Evolutionary conservation across 2,797 vertebrate species (phyloP).

Genomic region (Smutsia gigantea): DNA sequence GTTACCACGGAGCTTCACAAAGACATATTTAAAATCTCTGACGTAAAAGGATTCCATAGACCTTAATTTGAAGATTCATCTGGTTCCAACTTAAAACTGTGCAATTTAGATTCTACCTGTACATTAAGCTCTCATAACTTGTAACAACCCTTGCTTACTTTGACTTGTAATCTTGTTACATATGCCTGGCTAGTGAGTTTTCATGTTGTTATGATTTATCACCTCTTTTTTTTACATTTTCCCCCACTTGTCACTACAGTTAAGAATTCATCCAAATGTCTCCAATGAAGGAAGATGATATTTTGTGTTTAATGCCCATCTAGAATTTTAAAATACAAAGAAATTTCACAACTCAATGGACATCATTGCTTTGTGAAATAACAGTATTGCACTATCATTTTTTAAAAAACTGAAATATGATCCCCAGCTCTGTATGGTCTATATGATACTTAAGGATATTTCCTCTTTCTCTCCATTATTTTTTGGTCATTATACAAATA

Average conservation of each 20-base stretch:
- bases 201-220: not conserved
- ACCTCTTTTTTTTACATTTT: not conserved
- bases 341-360: not conserved
- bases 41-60: not conserved
- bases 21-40: not conserved
- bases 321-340: not conserved
- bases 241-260: not conserved
- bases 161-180: constrained; percentile 13
- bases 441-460: not conserved
- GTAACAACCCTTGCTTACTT: constrained; percentile 27
- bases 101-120: constrained; percentile 47
- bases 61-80: constrained; percentile 6
- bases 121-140: not conserved
- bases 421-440: not conserved
- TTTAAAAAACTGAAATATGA: not conserved
- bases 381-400: not conserved
- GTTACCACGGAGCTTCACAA: not conserved
- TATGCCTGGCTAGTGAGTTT: not conserved
- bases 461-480: not conserved
- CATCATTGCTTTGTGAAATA: not conserved
- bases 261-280: not conserved
- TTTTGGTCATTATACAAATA: not conserved
- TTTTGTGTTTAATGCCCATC: not conserved
- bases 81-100: constrained; percentile 31
- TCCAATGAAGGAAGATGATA: not conserved